These are phyloP conservation scores for Zaprionus taronus DNA, from an alignment of 1,140 invertebrate genomes.

Conservation along the genomic window DNA sequence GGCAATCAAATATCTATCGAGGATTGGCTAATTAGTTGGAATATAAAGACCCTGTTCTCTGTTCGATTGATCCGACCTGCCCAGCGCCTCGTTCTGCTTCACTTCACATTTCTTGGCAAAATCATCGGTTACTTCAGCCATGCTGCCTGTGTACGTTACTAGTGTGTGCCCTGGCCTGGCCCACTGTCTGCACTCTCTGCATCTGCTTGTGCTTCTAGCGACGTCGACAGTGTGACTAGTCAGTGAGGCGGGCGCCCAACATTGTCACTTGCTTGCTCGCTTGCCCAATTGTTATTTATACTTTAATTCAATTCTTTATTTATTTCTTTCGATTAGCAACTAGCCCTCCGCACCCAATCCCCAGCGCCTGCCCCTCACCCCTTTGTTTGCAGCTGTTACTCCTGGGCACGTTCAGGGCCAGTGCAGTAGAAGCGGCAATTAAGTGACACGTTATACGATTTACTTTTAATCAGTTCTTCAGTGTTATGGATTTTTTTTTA, in stretches of 20 bases:
- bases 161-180: conserved; percentile 45
- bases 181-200: conserved; percentile 12
- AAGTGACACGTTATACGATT: conserved; percentile 1
- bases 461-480: not conserved
- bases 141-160: conserved; percentile 31
- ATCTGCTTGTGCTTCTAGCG: conserved; percentile 15
- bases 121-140: conserved; percentile 65
- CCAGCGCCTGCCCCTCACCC: not conserved
- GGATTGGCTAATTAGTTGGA: not conserved
- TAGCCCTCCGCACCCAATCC: not conserved
- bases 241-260: not conserved
- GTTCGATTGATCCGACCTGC: conserved; percentile 73
- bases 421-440: conserved; percentile 14
- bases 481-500: conserved; percentile 35
- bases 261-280: conserved; percentile 19
- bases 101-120: conserved; percentile 71
- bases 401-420: conserved; percentile 24
- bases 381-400: not conserved
- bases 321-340: conserved; percentile 61
- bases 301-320: conserved; percentile 72
- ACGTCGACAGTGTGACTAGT: conserved; percentile 48
- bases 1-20: conserved; percentile 88
- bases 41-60: no score
- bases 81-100: conserved; percentile 62
- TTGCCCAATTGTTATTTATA: conserved; percentile 63